These are phyloP conservation scores for Lepidurus couesii DNA, from an alignment of 1,140 invertebrate genomes.

Conservation along the genomic window DNA sequence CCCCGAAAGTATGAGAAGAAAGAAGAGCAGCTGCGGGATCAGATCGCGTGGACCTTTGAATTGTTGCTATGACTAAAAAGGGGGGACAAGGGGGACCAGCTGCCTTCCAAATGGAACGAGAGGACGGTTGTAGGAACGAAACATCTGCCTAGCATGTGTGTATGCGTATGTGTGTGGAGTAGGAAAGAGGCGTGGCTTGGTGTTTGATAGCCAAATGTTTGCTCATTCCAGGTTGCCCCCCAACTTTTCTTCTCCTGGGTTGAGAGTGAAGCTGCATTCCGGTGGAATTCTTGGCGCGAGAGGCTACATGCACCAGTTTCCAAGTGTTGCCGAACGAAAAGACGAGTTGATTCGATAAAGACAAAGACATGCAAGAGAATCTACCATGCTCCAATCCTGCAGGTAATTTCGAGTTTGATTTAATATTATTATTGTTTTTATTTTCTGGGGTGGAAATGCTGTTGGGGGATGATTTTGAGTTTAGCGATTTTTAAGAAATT, in stretches of 20 bases:
- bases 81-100: background rate
- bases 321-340: background rate
- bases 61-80: conserved; percentile 7
- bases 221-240: conserved; percentile 8
- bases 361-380: background rate
- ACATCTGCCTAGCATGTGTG: conserved; percentile 21
- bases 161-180: background rate
- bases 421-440: background rate
- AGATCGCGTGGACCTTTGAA: background rate
- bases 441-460: background rate
- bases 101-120: background rate
- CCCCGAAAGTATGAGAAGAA: background rate
- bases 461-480: background rate
- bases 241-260: background rate
- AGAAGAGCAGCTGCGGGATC: conserved; percentile 16
- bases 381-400: background rate
- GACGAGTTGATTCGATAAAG: background rate
- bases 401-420: background rate
- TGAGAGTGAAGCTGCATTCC: background rate
- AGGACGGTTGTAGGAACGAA: background rate
- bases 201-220: conserved; percentile 7
- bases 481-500: background rate
- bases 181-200: background rate
- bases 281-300: background rate
- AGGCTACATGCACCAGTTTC: background rate